A percentile compares a stretch with the other conserved stretches of the same genome.
phyloP scores from a whole-genome alignment of 2,113 vertebrate genomes.

The Campylorhamphus procurvoides region DNA sequence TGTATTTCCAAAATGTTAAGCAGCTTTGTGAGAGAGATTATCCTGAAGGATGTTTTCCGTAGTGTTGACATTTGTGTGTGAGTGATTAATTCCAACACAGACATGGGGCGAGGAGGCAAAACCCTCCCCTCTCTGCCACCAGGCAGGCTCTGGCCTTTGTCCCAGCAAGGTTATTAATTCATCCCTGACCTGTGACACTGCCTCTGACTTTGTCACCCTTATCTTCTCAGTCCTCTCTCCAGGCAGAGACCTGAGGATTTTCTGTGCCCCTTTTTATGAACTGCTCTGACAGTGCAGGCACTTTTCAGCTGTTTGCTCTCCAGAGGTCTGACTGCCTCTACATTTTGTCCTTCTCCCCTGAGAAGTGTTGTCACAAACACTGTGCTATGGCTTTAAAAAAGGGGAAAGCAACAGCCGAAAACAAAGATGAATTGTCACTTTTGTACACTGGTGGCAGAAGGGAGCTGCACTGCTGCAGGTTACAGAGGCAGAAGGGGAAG shows the following conservation, averaged over 20 bases:
- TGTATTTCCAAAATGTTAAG: conserved; percentile 4
- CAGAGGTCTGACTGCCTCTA: not conserved
- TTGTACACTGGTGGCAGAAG: not conserved
- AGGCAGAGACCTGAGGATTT: not conserved
- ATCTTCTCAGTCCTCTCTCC: not conserved
- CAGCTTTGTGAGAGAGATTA: conserved; percentile 49
- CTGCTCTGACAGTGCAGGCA: not conserved
- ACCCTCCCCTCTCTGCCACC: not conserved
- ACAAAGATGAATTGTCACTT: not conserved
- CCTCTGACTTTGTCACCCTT: not conserved
- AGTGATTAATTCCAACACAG: not conserved
- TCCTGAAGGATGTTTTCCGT: conserved; percentile 10
- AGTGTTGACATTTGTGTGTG: conserved; percentile 15
- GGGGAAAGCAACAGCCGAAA: not conserved
- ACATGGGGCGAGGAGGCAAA: not conserved
- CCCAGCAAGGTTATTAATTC: not conserved
- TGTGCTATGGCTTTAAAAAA: not conserved
- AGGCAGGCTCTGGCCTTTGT: not conserved
- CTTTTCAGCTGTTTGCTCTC: not conserved
- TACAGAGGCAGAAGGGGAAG: not conserved
- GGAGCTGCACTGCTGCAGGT: not conserved
- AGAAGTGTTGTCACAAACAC: not conserved
- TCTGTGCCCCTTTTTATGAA: not conserved
- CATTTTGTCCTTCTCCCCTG: not conserved
- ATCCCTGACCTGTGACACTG: not conserved